These are phyloP conservation scores for fruit fly (Drosophila melanogaster) DNA, from an alignment of 1,140 invertebrate genomes.

Conservation along the genomic window Release_6_plus_ISO1_MT NT_033779.5:9587501-9588000, in stretches of 20 bases:
- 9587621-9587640: slow-evolving; percentile 36
- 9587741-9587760: slow-evolving; percentile 74
- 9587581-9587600: slow-evolving; percentile 77
- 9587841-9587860: slow-evolving; percentile 50
- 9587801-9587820: slow-evolving; percentile 28
- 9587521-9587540: slow-evolving; percentile 34
- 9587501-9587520: slow-evolving; percentile 79
- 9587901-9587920: slow-evolving; percentile 81
- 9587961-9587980: slow-evolving; percentile 31
- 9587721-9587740: slow-evolving; percentile 82
- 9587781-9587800: slow-evolving; percentile 50
- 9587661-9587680: slow-evolving; percentile 74
- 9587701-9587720: slow-evolving; percentile 44
- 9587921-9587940: slow-evolving; percentile 71
- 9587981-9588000: slow-evolving; percentile 66
- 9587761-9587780: slow-evolving; percentile 62
- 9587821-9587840: slow-evolving; percentile 16
- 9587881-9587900: slow-evolving; percentile 43
- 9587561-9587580: slow-evolving; percentile 50
- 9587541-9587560: slow-evolving; percentile 2
- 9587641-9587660: slow-evolving; percentile 17
- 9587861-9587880: slow-evolving; percentile 13
- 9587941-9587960: slow-evolving; percentile 59
- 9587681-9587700: slow-evolving; percentile 82
- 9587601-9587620: slow-evolving; percentile 79